A percentile compares a stretch with the other conserved stretches of the same genome.
These are phyloP conservation scores for Myotis vivesi DNA, from an alignment of 2,797 vertebrate species.

Conservation along the genomic window DNA sequence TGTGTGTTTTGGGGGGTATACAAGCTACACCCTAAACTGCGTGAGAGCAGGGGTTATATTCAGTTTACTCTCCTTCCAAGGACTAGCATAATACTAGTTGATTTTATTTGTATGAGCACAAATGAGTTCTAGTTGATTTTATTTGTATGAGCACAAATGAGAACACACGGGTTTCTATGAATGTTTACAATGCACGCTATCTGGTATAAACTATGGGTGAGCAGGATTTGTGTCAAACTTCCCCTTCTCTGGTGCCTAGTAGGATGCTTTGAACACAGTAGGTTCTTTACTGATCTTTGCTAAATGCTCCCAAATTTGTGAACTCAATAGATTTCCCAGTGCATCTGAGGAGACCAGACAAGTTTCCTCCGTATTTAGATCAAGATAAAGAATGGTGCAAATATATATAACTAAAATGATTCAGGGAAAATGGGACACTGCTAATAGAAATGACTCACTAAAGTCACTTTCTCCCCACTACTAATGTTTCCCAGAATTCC, in stretches of 20 bases:
- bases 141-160: background rate
- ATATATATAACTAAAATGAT: conserved; percentile 17
- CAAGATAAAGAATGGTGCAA: background rate
- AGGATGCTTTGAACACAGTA: background rate
- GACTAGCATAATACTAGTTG: background rate
- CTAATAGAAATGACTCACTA: conserved; percentile 13
- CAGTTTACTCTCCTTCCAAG: background rate
- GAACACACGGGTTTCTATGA: background rate
- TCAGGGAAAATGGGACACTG: background rate
- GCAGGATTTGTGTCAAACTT: background rate
- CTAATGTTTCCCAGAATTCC: conserved; percentile 42
- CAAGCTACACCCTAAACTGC: background rate
- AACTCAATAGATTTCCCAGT: background rate
- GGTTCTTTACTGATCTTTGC: conserved; percentile 11
- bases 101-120: background rate
- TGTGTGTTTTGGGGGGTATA: background rate
- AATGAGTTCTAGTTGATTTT: background rate
- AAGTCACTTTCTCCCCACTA: background rate
- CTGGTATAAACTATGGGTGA: background rate
- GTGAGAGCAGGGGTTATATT: background rate
- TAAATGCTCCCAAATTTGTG: background rate
- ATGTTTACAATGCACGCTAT: background rate
- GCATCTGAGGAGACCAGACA: background rate
- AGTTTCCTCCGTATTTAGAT: background rate
- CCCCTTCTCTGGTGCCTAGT: background rate